Percentiles rank a stretch among this genome's conserved stretches.
phyloP scores from a whole-genome alignment of 2,888 invertebrate genomes.

The Lasioglossum pauxillum region DNA sequence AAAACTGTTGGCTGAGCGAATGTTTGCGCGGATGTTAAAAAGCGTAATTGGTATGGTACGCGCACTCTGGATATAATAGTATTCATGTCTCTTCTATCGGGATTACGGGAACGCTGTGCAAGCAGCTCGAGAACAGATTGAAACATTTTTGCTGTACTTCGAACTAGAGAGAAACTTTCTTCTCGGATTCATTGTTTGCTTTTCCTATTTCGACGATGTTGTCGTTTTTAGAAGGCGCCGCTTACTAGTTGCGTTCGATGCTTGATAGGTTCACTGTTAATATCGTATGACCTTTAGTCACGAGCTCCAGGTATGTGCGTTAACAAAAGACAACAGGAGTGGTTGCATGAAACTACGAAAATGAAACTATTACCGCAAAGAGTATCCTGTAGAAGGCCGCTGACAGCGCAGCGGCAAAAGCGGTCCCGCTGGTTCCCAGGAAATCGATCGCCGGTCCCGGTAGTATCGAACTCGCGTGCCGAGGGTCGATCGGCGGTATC shows the following conservation, averaged over 20 bases:
- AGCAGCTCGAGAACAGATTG: not conserved
- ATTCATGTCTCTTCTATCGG: not conserved
- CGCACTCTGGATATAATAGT: not conserved
- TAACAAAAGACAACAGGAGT: too few species aligned
- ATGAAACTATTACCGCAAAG: too few species aligned
- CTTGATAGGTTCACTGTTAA: not conserved
- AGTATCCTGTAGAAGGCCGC: too few species aligned
- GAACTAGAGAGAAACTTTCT: not conserved
- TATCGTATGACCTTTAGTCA: too few species aligned
- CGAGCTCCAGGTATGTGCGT: too few species aligned
- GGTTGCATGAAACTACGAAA: too few species aligned
- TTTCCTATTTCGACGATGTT: not conserved
- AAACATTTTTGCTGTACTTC: not conserved
- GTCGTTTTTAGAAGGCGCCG: not conserved
- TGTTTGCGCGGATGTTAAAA: not conserved
- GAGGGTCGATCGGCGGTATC: slow-evolving; percentile 31
- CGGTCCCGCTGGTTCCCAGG: not conserved
- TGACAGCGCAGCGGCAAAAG: not conserved
- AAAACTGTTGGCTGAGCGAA: not conserved
- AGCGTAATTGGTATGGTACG: not conserved
- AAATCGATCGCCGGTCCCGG: not conserved
- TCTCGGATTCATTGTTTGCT: not conserved
- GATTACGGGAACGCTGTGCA: not conserved
- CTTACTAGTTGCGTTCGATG: too few species aligned
- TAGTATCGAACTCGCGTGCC: slow-evolving; percentile 50